Evolutionary conservation across 2,888 invertebrate species (phyloP).

Genomic region (Zele albiditarsus): DNA sequence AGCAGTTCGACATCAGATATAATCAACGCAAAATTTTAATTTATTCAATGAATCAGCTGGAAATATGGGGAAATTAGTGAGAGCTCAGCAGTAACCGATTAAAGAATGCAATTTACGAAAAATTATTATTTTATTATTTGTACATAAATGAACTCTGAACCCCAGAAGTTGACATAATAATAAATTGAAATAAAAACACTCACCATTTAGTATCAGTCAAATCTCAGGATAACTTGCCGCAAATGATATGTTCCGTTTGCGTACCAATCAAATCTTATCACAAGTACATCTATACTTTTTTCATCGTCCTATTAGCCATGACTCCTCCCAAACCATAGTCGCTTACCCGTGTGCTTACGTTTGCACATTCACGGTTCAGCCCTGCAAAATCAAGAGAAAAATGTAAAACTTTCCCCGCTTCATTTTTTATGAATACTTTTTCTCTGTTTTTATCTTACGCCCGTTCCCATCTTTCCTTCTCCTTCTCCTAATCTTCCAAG

Average conservation of each 20-base stretch:
- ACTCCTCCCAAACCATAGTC: conserved; percentile 34
- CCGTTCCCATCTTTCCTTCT: conserved; percentile 6
- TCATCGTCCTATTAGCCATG: conserved; percentile 32
- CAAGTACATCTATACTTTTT: conserved; percentile 18
- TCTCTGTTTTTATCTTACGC: neutral
- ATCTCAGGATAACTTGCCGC: no score
- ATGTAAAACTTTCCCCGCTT: conserved; percentile 29
- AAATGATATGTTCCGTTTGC: neutral
- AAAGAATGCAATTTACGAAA: no score
- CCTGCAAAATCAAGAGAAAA: conserved; percentile 36
- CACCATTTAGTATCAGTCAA: neutral
- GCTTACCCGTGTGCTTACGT: conserved; percentile 34
- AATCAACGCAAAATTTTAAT: no score
- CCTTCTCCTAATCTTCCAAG: conserved; percentile 32
- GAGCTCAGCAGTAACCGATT: no score
- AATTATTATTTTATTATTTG: no score
- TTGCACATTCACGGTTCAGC: conserved; percentile 35
- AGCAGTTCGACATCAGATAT: no score
- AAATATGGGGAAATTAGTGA: no score
- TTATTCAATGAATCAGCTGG: no score
- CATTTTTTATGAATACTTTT: conserved; percentile 27
- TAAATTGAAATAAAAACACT: neutral
- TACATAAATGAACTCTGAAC: no score
- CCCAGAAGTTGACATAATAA: no score
- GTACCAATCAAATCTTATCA: neutral